These are phyloP conservation scores for Linnaemya vulpina DNA, from an alignment of 2,888 invertebrate species.

Conservation along the genomic window DNA sequence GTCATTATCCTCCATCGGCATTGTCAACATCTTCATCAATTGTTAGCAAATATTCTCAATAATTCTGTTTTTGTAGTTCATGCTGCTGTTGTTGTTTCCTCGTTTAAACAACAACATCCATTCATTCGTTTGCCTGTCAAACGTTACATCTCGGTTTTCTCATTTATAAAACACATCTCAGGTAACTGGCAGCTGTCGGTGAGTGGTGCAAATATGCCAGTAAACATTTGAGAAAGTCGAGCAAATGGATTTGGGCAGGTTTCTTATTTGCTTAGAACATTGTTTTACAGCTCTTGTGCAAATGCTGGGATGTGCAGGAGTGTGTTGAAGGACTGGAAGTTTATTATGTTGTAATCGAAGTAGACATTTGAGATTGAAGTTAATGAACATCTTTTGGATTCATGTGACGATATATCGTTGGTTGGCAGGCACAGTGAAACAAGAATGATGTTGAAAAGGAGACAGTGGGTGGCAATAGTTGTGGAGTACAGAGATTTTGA, in stretches of 20 bases:
- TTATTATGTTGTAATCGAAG: conserved; percentile 6
- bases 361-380: conserved; percentile 53
- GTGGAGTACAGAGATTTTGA: too few relatives aligned
- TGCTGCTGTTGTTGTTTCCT: background rate
- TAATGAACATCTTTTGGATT: conserved; percentile 35
- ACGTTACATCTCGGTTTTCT: background rate
- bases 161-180: conserved; percentile 22
- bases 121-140: conserved; percentile 21
- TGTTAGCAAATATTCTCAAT: conserved; percentile 13
- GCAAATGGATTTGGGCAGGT: background rate
- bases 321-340: background rate
- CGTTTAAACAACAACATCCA: background rate
- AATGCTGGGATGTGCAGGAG: background rate
- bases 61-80: background rate
- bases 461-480: too few relatives aligned
- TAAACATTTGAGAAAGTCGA: background rate
- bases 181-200: conserved; percentile 11
- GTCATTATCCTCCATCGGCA: conserved; percentile 12
- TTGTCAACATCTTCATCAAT: conserved; percentile 5
- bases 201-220: background rate
- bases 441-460: too few relatives aligned
- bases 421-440: background rate
- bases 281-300: background rate
- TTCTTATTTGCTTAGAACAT: background rate
- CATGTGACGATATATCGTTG: conserved; percentile 5